Base-by-base conservation (phyloP, 2,888 invertebrate species). In the Xylophagus ater region DNA sequence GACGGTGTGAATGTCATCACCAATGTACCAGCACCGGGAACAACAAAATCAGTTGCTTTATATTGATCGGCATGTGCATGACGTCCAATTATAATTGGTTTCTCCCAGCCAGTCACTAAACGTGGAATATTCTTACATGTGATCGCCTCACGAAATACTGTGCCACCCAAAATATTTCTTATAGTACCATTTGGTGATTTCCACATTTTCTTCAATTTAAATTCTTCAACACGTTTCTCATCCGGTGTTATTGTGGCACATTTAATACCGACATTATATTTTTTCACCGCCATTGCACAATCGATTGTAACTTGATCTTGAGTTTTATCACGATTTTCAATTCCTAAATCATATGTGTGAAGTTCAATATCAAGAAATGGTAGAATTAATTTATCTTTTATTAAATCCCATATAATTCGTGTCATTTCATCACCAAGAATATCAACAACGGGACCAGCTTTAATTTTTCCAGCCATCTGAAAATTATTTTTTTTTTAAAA, bases 221-320 rank as follows among this genome's bases (percentile, higher is more conserved):
- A 86, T 62, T 88, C 88, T 65, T 88, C 84, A 1, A 97, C 93
- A 59, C 97, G 74, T 24, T 87, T 85, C 64, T 97, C 97, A 63
- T 97, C 97, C 2, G 97, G 96, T 1, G 97, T 97, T 48, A 97
- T 98, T 3, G 97, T 89, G 17, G 97, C 97, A 68, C 98, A 98
- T 66, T 98, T 98, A 49, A 98, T 89, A 28, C 97, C 98, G 35
- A 98, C 97, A 66, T 92, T 94, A 70, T 93, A 96, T 60, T 90
- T 89, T 62, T 90, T 86, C 40, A 97, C 77, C 10, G 97, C 97
- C 62, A 94, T 81, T 6, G 97, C 97, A 63, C 94, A 93, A 51
- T 97, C 97, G 47, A 94, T 71, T 1, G 97, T 98, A 3, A 98
- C 93, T 67, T 92, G 80, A 60, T 98, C 97, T 43, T 87, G 74